Base-by-base conservation (phyloP, 2,888 invertebrate genomes). In the Anthophora plumipes region DNA sequence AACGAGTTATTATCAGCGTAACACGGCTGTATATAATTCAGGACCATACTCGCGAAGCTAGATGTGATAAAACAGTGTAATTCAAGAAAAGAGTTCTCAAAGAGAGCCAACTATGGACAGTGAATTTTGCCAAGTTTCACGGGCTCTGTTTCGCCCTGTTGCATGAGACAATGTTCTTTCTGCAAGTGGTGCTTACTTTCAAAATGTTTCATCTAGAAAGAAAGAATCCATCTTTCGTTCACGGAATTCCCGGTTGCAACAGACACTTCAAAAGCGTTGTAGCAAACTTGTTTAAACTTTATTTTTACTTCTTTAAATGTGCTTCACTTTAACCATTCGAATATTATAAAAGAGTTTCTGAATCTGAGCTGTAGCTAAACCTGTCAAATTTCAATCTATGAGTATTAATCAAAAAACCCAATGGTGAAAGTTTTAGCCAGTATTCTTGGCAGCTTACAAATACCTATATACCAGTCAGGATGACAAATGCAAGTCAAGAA, bases 401-500 rank as follows among this genome's bases (percentile, higher is more conserved):
- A 22, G 11, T 55, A 55, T 67, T 50, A 63, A 52, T 52, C 61
- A 1, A 17, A 57, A 68, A 37, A 12, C 57, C n/a, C 25, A 12
- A 17, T 41, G 20, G 39, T 37, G 61, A 72, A 80, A 80, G 67
- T 79, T 78, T 67, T 14, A 22, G 4, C 20, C 20, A 20, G 17
- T 22, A 22, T 52, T 22, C 41, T 25, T 43, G 41, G 48, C 48
- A 37, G 20, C 14, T 25, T 11, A 63, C 72, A 39, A 46, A 72
- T 59, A 59, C 57, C 1, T 4, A 59, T 63, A 68, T 20, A 61
- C 55, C 48, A 66, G 41, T 39, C 48, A 17, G 43, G 57, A 72
- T 77, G 84, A 85, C 80, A 85, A 85, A 85, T 84, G 84, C 77
- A 78, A 80, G 86, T 85, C 85, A 77, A 54, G 31, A 74, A 50